Conservation (phyloP, 92 coral and sea anemone genomes). For the Umimayanthus kanabou region DNA sequence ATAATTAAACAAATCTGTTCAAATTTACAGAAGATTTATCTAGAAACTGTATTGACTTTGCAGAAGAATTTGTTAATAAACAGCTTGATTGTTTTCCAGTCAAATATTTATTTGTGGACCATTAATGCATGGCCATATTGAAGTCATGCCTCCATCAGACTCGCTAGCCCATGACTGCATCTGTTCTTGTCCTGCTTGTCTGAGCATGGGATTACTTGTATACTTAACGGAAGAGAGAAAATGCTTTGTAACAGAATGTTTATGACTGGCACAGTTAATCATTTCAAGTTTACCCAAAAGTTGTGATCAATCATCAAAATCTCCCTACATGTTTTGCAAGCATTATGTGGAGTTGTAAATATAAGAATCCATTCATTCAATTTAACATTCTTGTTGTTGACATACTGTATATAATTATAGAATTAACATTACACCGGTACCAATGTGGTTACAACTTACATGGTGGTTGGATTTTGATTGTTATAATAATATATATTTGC, state of each 20-base stretch:
- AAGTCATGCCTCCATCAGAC: neutral
- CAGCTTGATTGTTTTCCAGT: neutral
- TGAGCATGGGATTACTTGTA: neutral
- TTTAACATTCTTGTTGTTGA: no score
- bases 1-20: neutral
- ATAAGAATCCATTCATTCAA: no score
- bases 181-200: constrained; percentile 35
- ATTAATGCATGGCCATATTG: no score
- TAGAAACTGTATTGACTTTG: neutral
- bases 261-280: neutral
- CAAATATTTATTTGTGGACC: neutral
- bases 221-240: constrained; percentile 4
- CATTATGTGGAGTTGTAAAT: neutral
- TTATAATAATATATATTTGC: neutral
- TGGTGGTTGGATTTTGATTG: neutral
- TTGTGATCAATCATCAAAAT: neutral
- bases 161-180: neutral
- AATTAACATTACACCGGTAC: no score
- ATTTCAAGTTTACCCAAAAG: neutral
- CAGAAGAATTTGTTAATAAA: neutral
- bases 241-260: neutral
- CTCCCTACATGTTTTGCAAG: neutral
- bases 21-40: neutral
- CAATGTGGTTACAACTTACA: neutral
- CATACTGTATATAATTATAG: no score